Base-by-base conservation (phyloP, 2,888 invertebrate species). In the Magallana nippona region DNA sequence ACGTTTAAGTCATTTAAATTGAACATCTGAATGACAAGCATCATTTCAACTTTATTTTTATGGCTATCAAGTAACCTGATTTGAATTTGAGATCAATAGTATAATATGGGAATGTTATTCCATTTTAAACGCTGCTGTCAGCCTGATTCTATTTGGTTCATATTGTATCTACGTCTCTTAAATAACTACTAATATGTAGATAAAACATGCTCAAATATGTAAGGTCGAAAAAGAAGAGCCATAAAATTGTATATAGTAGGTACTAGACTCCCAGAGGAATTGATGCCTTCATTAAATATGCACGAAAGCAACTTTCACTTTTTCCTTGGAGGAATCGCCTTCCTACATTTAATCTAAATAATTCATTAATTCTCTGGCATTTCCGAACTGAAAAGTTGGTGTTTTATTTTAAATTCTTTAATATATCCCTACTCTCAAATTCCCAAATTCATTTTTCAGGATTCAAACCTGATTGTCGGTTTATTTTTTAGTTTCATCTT, bases 291-390 rank as follows among this genome's bases (percentile, higher is more conserved):
- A 22, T 71, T 71, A 71, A 71, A 71, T 71, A 71, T 71, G 71
- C 13, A 71, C 71, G 71, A 71, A 71, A 71, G 71, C 71, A 71
- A 71, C 71, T 71, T 71, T 27, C 22, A 27, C 71, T 22, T 71
- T 44, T 71, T 71, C 71, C 71, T 71, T 71, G 15, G 71, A 71
- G 71, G 71, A 71, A 27, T 71, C 27, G 19, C 27, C 71, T 27
- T 71, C 71, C 71, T 71, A 71, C 71, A 71, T 71, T 71, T 71
- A 71, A 71, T 71, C 71, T 71, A 71, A 71, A 71, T 71, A 71
- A 71, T 71, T 71, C 71, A 71, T 71, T 71, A 71, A 71, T 22
- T 71, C 71, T 71, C 71, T 17, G 32, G 10, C 71, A 71, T 27
- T 71, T 71, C 71, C 32, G 32, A 71, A 71, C 22, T 22, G 71